phyloP scores from a whole-genome alignment of 1,140 invertebrate species.

The Lerema accius region DNA sequence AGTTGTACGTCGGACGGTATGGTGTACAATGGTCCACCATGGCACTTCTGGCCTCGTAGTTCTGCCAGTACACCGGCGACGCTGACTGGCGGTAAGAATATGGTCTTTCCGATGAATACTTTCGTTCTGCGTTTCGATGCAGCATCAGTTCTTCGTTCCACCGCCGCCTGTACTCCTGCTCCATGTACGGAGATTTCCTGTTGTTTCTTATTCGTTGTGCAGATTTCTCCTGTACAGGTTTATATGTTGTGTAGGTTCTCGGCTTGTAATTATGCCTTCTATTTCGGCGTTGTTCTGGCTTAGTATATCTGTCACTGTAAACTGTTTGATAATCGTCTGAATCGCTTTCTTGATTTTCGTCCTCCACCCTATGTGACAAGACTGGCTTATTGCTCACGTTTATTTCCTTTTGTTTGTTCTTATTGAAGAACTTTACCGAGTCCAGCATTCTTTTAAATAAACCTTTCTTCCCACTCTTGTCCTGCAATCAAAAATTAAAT shows the following conservation, averaged over 20 bases:
- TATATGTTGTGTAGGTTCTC: not conserved
- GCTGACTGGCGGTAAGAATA: conserved; percentile 5
- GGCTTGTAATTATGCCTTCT: conserved; percentile 4
- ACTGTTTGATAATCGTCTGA: conserved; percentile 63
- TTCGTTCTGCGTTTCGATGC: conserved; percentile 35
- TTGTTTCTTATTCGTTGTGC: conserved; percentile 11
- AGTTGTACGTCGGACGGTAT: not conserved
- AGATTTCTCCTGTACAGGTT: conserved; percentile 12
- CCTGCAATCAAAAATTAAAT: conserved; percentile 39
- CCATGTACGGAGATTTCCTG: conserved; percentile 50
- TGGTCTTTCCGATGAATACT: conserved; percentile 39
- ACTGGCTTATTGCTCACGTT: conserved; percentile 16
- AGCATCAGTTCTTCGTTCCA: conserved; percentile 61
- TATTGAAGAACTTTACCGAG: conserved; percentile 54
- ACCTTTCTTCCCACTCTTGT: conserved; percentile 46
- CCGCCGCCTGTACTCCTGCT: conserved; percentile 63
- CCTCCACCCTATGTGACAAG: conserved; percentile 15
- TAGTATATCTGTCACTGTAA: conserved; percentile 52
- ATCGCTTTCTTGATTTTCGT: conserved; percentile 47
- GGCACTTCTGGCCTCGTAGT: conserved; percentile 50
- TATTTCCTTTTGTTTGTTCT: conserved; percentile 36
- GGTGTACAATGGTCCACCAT: conserved; percentile 36
- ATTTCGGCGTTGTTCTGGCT: not conserved
- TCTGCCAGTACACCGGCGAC: conserved; percentile 39
- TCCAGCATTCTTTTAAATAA: conserved; percentile 58